Percentiles rank a stretch among this genome's conserved stretches.
phyloP scores from a whole-genome alignment of 2,113 vertebrate species.

The Colinus virginianus region DNA sequence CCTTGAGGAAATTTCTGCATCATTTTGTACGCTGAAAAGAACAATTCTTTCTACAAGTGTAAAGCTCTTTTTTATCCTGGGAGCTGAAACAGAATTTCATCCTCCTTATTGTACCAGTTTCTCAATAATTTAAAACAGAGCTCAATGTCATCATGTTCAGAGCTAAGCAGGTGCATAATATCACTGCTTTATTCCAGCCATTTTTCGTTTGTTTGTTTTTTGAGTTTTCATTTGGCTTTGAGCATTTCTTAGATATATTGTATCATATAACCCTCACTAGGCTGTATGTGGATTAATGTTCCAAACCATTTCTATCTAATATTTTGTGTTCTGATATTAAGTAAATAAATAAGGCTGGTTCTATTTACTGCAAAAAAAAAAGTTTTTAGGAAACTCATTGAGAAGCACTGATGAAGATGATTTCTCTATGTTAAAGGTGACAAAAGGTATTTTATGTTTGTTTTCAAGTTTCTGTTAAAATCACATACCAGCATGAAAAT shows the following conservation, averaged over 20 bases:
- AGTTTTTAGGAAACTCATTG: background rate
- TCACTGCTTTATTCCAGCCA: background rate
- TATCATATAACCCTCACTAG: background rate
- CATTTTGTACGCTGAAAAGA: background rate
- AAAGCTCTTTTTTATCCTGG: background rate
- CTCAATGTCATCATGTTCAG: background rate
- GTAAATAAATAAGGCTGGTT: background rate
- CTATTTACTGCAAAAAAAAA: background rate
- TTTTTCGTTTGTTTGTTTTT: background rate
- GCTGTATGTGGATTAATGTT: background rate
- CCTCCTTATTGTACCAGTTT: background rate
- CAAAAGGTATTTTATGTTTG: background rate
- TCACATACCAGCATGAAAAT: background rate
- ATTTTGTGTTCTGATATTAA: background rate
- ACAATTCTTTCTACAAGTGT: background rate
- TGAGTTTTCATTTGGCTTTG: background rate
- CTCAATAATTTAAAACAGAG: conserved; percentile 38
- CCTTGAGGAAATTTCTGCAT: background rate
- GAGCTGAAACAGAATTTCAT: background rate
- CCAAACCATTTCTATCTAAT: background rate
- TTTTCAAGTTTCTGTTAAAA: background rate
- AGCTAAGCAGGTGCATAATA: background rate
- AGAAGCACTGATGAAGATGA: background rate
- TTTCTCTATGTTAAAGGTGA: background rate
- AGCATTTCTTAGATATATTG: background rate